Evolutionary conservation across 1,140 invertebrate genomes (phyloP).

Genomic region (Subanguina moxae): DNA sequence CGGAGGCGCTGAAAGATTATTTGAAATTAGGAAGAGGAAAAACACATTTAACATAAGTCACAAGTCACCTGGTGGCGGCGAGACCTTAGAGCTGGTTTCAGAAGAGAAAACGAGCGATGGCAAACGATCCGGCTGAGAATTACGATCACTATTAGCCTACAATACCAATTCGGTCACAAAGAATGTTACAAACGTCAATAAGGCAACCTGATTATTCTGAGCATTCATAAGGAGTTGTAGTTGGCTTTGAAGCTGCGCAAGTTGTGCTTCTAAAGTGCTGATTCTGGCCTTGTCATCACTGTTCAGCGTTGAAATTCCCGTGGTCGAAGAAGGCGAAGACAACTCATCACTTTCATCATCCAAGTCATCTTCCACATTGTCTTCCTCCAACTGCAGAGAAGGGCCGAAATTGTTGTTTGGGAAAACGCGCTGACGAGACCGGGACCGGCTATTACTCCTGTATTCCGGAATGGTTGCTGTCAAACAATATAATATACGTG

Average conservation of each 20-base stretch:
- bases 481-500: too few relatives aligned
- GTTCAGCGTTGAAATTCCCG: constrained; percentile 1
- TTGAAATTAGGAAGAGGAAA: background rate
- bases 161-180: too few relatives aligned
- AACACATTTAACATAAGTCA: background rate
- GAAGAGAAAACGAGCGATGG: background rate
- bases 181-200: background rate
- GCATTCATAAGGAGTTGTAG: background rate
- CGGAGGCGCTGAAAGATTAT: background rate
- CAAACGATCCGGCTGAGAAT: background rate
- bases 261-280: background rate
- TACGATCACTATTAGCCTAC: too few relatives aligned
- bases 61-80: too few relatives aligned
- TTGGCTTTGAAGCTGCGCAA: constrained; percentile 6
- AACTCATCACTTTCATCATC: constrained; percentile 3
- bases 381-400: background rate
- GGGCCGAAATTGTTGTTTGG: too few relatives aligned
- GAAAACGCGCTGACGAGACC: too few relatives aligned
- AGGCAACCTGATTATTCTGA: background rate
- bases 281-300: background rate
- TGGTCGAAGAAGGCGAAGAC: background rate
- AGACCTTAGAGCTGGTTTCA: background rate
- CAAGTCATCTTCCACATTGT: background rate
- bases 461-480: too few relatives aligned
- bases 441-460: too few relatives aligned